phyloP scores from a whole-genome alignment of 2,888 invertebrate species.

The Iphiclides podalirius region DNA sequence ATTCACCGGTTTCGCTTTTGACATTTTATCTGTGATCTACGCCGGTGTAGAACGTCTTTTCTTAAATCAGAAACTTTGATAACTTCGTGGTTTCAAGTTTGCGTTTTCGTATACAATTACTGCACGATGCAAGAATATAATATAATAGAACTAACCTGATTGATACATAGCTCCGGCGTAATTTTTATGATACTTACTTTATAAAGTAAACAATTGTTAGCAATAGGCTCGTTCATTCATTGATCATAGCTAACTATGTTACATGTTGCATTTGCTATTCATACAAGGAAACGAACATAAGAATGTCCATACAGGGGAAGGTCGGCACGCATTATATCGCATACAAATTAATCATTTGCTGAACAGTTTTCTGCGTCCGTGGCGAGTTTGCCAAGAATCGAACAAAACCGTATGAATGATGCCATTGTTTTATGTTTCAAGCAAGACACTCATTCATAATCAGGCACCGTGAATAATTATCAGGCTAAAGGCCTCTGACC shows the following conservation, averaged over 20 bases:
- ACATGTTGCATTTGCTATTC: conserved; percentile 2
- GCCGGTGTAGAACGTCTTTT: not conserved
- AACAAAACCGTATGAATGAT: conserved; percentile 22
- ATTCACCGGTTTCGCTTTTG: conserved; percentile 3
- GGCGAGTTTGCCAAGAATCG: conserved; percentile 16
- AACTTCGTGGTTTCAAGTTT: not conserved
- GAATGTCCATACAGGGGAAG: conserved; percentile 14
- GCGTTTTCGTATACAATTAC: too few relatives aligned
- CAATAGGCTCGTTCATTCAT: not conserved
- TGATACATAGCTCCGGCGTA: not conserved
- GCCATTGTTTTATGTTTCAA: conserved; percentile 19
- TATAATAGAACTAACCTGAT: too few relatives aligned
- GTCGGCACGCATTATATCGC: conserved; percentile 8
- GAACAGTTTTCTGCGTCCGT: conserved; percentile 7
- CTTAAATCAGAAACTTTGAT: too few relatives aligned
- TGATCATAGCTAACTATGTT: not conserved
- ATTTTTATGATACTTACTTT: not conserved
- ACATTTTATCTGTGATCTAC: conserved; percentile 8
- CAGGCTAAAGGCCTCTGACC: conserved; percentile 13
- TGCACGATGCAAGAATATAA: too few relatives aligned
- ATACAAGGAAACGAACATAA: conserved; percentile 14
- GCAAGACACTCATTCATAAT: conserved; percentile 25
- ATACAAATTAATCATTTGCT: conserved; percentile 15
- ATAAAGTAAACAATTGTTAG: not conserved
- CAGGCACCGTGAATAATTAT: conserved; percentile 17